phyloP scores from a whole-genome alignment of 2,888 invertebrate species.

The Leistus spinibarbis region DNA sequence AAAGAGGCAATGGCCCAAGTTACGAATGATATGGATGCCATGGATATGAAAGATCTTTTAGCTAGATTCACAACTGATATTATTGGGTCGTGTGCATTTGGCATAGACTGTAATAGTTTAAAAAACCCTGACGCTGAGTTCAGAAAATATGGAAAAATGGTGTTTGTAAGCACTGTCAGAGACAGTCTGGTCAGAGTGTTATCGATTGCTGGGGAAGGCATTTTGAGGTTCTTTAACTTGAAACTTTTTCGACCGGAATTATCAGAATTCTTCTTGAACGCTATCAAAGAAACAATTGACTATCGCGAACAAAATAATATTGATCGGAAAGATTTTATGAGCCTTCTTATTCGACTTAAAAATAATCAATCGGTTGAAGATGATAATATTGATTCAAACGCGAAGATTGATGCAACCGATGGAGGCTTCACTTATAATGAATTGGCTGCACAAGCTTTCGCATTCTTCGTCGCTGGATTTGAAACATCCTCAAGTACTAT shows the following conservation, averaged over 20 bases:
- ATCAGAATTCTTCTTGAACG: constrained; percentile 8
- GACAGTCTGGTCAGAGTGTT: not conserved
- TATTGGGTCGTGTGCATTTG: constrained; percentile 64
- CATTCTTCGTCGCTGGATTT: constrained; percentile 57
- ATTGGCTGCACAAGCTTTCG: constrained; percentile 51
- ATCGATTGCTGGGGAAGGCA: not conserved
- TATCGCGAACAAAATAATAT: constrained; percentile 44
- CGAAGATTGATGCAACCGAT: not conserved
- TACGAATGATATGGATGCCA: constrained; percentile 47
- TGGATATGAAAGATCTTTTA: constrained; percentile 56
- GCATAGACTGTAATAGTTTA: constrained; percentile 63
- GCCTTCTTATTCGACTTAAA: not conserved
- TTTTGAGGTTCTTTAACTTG: not conserved
- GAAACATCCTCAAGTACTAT: constrained; percentile 56
- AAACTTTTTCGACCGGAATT: not conserved
- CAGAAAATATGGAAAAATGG: constrained; percentile 48
- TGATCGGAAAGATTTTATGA: constrained; percentile 52
- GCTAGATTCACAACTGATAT: constrained; percentile 64
- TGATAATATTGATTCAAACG: constrained; percentile 10
- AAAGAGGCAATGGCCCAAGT: constrained; percentile 53
- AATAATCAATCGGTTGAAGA: constrained; percentile 27
- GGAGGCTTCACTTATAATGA: constrained; percentile 36
- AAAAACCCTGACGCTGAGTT: constrained; percentile 55
- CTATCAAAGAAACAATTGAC: constrained; percentile 46
- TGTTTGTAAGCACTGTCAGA: constrained; percentile 42